Percentiles rank a stretch among this genome's conserved stretches.
phyloP scores from a whole-genome alignment of 2,797 vertebrate species.

The Phoxinus dragarum region DNA sequence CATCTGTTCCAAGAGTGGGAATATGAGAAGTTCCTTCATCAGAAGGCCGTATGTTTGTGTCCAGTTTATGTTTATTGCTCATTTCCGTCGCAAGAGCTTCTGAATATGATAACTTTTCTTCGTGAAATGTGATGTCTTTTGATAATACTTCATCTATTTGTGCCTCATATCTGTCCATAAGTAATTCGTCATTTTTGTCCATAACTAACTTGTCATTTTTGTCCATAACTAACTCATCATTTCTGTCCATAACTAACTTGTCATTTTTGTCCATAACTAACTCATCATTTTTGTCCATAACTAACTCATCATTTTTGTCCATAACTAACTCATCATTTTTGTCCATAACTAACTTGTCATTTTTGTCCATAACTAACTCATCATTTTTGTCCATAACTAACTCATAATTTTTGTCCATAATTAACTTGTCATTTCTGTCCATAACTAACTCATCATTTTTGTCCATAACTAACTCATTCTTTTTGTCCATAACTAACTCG shows the following conservation, averaged over 20 bases:
- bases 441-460: not conserved
- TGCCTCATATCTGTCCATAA: not conserved
- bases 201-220: not conserved
- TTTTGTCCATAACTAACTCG: no score
- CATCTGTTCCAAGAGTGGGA: not conserved
- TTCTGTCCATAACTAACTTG: not conserved
- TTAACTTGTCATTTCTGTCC: not conserved
- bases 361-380: not conserved
- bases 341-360: not conserved
- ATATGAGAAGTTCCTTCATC: not conserved
- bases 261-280: not conserved
- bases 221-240: not conserved
- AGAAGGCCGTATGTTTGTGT: not conserved
- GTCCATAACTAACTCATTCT: fast-evolving
- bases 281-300: not conserved
- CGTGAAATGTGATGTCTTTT: constrained; percentile 2
- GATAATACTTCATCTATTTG: not conserved
- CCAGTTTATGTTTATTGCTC: not conserved
- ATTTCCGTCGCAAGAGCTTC: not conserved
- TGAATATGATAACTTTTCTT: constrained; percentile 6
- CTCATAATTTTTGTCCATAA: not conserved
- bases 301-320: not conserved
- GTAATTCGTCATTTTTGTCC: not conserved
- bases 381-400: not conserved
- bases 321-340: not conserved